These are phyloP conservation scores for Philypnodon macrostomus DNA, from an alignment of 2,797 vertebrate species.

Conservation along the genomic window DNA sequence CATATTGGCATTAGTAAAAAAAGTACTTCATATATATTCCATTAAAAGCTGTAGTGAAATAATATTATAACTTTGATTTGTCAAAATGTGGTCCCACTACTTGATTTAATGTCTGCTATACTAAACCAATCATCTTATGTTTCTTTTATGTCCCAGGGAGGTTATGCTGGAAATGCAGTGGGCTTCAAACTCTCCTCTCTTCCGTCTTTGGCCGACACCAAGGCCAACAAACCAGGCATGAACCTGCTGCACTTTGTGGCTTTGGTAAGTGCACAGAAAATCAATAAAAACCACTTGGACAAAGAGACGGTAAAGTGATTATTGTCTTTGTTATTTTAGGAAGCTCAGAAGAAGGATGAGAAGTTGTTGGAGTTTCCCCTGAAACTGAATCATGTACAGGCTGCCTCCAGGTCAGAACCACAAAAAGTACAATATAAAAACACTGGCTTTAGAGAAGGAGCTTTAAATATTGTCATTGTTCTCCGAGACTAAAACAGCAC, in stretches of 20 bases:
- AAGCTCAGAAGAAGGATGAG: constrained; percentile 89
- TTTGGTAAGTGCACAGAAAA: constrained; percentile 75
- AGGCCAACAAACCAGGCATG: constrained; percentile 93
- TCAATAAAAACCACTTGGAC: neutral
- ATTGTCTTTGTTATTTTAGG: constrained; percentile 64
- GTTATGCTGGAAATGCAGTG: constrained; percentile 88
- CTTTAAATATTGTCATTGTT: too few relatives aligned
- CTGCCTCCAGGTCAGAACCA: constrained; percentile 80
- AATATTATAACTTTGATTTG: too few relatives aligned
- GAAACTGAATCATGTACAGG: constrained; percentile 80
- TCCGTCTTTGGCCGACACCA: constrained; percentile 90
- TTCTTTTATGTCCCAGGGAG: constrained; percentile 74
- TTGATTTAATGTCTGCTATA: too few relatives aligned
- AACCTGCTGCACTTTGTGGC: constrained; percentile 94
- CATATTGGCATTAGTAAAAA: too few relatives aligned
- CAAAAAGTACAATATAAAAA: neutral
- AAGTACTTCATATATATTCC: too few relatives aligned
- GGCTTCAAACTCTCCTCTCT: constrained; percentile 93
- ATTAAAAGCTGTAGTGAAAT: too few relatives aligned
- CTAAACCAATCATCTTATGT: neutral
- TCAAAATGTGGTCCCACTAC: too few relatives aligned
- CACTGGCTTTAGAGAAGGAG: too few relatives aligned
- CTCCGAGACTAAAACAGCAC: too few relatives aligned
- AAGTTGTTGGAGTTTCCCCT: constrained; percentile 83
- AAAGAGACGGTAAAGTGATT: neutral